A percentile compares a stretch with the other conserved stretches of the same genome.
phyloP scores from a whole-genome alignment of 2,888 invertebrate species.

The Hemithea aestivaria region DNA sequence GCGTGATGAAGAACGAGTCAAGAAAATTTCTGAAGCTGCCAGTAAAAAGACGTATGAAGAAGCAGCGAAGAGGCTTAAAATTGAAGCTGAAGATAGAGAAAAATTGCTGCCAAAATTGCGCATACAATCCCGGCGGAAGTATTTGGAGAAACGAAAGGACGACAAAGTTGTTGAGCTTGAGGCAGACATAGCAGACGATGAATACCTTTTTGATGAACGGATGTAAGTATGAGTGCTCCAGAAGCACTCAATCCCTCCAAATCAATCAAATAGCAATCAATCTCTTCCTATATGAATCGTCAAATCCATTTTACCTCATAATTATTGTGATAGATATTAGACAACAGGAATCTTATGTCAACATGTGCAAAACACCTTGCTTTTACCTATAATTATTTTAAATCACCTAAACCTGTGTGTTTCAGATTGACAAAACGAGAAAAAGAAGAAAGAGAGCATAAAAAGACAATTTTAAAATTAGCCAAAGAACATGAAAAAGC shows the following conservation, averaged over 20 bases:
- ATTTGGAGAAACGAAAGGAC: constrained; percentile 96
- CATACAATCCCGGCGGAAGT: constrained; percentile 94
- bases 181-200: constrained; percentile 96
- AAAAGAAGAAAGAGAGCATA: constrained; percentile 90
- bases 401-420: too few species aligned
- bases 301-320: too few species aligned
- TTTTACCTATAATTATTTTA: too few species aligned
- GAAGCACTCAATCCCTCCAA: too few species aligned
- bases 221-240: constrained; percentile 88
- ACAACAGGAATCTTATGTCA: too few species aligned
- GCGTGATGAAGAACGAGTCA: constrained; percentile 92
- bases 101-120: constrained; percentile 93
- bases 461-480: constrained; percentile 91
- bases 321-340: too few species aligned
- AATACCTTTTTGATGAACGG: constrained; percentile 94
- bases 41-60: constrained; percentile 88
- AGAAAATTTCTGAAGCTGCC: constrained; percentile 85
- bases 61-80: constrained; percentile 92
- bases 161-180: constrained; percentile 98
- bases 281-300: too few species aligned
- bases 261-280: too few species aligned
- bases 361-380: too few species aligned
- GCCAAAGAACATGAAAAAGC: constrained; percentile 98
- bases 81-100: constrained; percentile 91
- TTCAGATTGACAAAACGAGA: constrained; percentile 92